Conservation (phyloP, 1,140 invertebrate genomes). For the Cardiocondyla obscurior region DNA sequence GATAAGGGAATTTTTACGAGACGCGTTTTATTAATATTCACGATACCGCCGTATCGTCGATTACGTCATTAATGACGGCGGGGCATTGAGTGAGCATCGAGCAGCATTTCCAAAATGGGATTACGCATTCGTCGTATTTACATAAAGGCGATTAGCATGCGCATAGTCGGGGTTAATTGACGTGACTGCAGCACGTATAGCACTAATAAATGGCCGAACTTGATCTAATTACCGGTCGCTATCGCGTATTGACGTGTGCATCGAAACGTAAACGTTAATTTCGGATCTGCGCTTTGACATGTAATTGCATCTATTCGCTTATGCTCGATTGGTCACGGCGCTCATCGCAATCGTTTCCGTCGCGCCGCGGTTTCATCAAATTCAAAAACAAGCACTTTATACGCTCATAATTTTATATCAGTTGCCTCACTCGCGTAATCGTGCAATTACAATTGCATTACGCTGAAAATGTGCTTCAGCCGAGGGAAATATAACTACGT, state of each 20-base stretch:
- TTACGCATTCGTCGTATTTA: conserved; percentile 76
- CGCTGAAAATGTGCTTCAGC: not conserved
- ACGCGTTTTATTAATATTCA: not conserved
- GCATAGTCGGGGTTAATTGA: conserved; percentile 66
- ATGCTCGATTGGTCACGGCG: conserved; percentile 47
- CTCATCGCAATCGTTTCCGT: conserved; percentile 34
- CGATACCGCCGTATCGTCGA: not conserved
- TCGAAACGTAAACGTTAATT: conserved; percentile 71
- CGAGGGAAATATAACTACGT: not conserved
- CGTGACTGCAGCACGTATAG: conserved; percentile 54
- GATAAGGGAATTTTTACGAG: not conserved
- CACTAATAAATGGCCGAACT: conserved; percentile 75
- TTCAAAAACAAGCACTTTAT: conserved; percentile 12
- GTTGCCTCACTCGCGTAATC: not conserved
- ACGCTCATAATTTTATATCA: conserved; percentile 5
- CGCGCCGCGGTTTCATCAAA: conserved; percentile 23
- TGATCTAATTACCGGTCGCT: conserved; percentile 73
- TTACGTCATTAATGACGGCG: not conserved
- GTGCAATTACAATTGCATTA: not conserved
- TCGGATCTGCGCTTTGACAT: conserved; percentile 40
- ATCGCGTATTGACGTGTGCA: conserved; percentile 63
- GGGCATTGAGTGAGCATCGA: not conserved
- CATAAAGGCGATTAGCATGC: conserved; percentile 75
- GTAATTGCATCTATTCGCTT: conserved; percentile 71
- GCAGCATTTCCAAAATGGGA: conserved; percentile 55